These are phyloP conservation scores for Octonoba sinensis DNA, from an alignment of 2,888 invertebrate genomes.

Conservation along the genomic window DNA sequence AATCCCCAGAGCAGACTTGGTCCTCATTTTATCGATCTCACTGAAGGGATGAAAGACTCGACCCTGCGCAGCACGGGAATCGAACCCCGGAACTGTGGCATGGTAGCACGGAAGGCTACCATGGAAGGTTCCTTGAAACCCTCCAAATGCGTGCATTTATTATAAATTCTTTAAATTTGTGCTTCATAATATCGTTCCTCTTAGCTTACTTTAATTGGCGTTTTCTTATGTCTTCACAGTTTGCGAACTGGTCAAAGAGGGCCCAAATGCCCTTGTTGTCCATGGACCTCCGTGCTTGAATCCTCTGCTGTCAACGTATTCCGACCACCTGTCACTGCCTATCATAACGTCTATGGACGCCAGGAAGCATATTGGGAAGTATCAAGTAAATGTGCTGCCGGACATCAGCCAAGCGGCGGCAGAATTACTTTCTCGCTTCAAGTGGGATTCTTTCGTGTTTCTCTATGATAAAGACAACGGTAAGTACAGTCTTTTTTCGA, in stretches of 20 bases:
- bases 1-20: no score
- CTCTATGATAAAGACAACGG: constrained; percentile 39
- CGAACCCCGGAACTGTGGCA: no score
- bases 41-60: no score
- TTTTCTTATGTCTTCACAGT: constrained; percentile 6
- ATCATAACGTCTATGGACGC: background rate
- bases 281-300: constrained; percentile 18
- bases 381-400: constrained; percentile 20
- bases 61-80: no score
- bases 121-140: no score
- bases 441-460: constrained; percentile 28
- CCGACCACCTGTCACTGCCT: constrained; percentile 9
- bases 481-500: background rate
- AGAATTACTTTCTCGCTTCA: background rate
- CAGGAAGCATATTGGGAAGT: background rate
- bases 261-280: constrained; percentile 10
- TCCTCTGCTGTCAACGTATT: constrained; percentile 16
- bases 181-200: no score
- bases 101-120: no score
- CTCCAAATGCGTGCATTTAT: no score
- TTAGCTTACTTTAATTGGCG: no score
- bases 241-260: constrained; percentile 12
- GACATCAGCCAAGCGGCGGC: constrained; percentile 7
- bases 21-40: no score
- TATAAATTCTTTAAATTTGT: no score